Conservation (phyloP, 92 coral and sea anemone genomes). For the Blastomussa wellsi region DNA sequence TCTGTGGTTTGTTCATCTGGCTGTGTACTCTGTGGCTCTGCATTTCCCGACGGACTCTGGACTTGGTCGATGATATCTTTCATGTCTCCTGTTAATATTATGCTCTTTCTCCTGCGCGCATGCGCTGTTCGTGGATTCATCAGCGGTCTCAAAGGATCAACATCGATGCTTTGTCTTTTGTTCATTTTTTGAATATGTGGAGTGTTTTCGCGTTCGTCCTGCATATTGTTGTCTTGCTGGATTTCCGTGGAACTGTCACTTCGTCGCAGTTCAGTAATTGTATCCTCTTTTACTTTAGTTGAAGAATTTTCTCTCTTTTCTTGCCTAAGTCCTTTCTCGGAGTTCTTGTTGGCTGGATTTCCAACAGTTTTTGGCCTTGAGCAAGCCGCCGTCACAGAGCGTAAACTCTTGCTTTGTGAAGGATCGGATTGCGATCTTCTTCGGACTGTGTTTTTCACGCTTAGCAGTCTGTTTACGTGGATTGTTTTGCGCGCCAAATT, state of each 20-base stretch:
- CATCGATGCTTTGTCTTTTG: constrained; percentile 9
- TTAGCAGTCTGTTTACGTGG: constrained; percentile 49
- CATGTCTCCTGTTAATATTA: constrained; percentile 9
- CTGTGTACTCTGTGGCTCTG: not conserved
- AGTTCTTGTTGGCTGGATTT: not conserved
- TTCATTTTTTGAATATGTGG: constrained; percentile 7
- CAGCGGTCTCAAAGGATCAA: constrained; percentile 35
- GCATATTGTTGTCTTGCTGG: constrained; percentile 2
- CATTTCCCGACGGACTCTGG: not conserved
- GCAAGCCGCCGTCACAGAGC: not conserved
- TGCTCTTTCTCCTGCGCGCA: constrained; percentile 37
- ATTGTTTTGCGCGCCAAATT: constrained; percentile 66
- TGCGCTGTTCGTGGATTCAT: constrained; percentile 54
- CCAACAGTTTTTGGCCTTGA: not conserved
- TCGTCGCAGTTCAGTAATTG: not conserved
- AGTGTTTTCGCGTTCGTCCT: not conserved
- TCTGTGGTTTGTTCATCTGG: not conserved
- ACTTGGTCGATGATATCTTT: not conserved
- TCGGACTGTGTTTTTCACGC: not conserved
- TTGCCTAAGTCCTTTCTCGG: not conserved
- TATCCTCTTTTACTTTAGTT: not conserved
- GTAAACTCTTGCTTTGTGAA: not conserved
- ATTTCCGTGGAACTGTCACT: not conserved
- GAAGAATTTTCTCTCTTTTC: not conserved
- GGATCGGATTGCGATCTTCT: constrained; percentile 28